Conservation (phyloP, 2,888 invertebrate genomes). For the Drosophila fulvimacula region DNA sequence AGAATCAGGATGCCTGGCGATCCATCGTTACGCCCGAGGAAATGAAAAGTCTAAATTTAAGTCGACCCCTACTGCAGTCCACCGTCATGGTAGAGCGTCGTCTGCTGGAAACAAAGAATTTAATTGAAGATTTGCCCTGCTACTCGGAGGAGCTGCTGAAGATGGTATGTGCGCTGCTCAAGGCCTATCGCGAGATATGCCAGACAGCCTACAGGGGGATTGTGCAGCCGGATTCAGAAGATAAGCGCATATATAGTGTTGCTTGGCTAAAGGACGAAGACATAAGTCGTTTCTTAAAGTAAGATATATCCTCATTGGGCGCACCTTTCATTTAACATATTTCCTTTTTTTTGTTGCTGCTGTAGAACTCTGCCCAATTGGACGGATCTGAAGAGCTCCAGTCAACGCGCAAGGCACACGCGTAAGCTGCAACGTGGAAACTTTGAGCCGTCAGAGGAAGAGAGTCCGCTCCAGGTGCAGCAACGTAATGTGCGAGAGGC, state of each 20-base stretch:
- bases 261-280: constrained; percentile 98
- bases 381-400: constrained; percentile 87
- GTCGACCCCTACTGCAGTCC: constrained; percentile 89
- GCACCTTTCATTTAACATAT: not conserved
- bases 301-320: constrained; percentile 72
- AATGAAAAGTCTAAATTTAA: constrained; percentile 87
- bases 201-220: constrained; percentile 90
- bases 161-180: constrained; percentile 89
- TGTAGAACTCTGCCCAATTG: constrained; percentile 91
- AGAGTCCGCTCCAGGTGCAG: constrained; percentile 92
- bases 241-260: constrained; percentile 92
- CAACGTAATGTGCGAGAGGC: constrained; percentile 94
- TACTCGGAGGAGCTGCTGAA: constrained; percentile 91
- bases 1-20: constrained; percentile 92
- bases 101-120: constrained; percentile 87
- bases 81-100: constrained; percentile 89
- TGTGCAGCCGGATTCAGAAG: constrained; percentile 91
- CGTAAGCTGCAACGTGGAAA: constrained; percentile 81
- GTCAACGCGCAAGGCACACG: constrained; percentile 71
- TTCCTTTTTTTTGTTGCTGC: not conserved
- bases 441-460: constrained; percentile 88
- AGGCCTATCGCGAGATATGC: constrained; percentile 90
- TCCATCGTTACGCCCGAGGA: constrained; percentile 89
- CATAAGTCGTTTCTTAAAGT: constrained; percentile 95
- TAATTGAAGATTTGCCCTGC: constrained; percentile 90